phyloP scores from a whole-genome alignment of 2,113 vertebrate genomes.

The Podarcis cretensis region DNA sequence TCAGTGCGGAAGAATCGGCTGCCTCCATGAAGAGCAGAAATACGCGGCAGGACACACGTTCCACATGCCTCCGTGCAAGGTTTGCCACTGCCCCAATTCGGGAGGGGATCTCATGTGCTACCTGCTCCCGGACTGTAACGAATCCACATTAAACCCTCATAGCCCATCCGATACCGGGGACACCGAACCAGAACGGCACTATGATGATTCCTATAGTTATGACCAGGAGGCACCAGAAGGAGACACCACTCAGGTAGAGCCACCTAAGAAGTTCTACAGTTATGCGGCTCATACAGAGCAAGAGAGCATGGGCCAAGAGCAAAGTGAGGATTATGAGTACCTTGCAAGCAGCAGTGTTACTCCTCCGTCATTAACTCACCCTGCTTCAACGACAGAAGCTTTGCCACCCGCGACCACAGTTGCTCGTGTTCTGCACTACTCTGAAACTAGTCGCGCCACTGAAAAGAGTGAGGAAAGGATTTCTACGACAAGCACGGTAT shows the following conservation, averaged over 20 bases:
- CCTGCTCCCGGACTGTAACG: constrained; percentile 82
- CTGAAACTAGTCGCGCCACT: constrained; percentile 41
- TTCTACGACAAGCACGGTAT: constrained; percentile 38
- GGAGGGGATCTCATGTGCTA: constrained; percentile 93
- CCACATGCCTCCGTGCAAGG: constrained; percentile 84
- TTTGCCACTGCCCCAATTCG: constrained; percentile 89
- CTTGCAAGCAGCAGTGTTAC: constrained; percentile 46
- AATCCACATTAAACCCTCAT: constrained; percentile 40
- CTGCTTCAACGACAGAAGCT: constrained; percentile 17
- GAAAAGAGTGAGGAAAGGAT: constrained; percentile 50
- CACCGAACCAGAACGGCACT: constrained; percentile 66
- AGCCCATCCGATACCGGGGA: constrained; percentile 70
- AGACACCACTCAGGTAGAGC: constrained; percentile 63
- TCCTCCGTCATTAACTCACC: constrained; percentile 42
- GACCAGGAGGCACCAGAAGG: constrained; percentile 78
- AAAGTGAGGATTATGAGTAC: constrained; percentile 77
- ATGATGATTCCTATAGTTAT: constrained; percentile 78
- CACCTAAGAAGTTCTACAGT: constrained; percentile 61
- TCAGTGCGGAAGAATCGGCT: constrained; percentile 89
- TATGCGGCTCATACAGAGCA: constrained; percentile 52
- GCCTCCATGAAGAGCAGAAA: constrained; percentile 81
- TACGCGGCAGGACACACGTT: constrained; percentile 90
- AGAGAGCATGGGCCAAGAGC: constrained; percentile 68
- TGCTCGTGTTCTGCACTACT: constrained; percentile 40
- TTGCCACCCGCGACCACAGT: constrained; percentile 39